Conservation (phyloP, 2,797 vertebrate genomes). For the Girardinus metallicus region DNA sequence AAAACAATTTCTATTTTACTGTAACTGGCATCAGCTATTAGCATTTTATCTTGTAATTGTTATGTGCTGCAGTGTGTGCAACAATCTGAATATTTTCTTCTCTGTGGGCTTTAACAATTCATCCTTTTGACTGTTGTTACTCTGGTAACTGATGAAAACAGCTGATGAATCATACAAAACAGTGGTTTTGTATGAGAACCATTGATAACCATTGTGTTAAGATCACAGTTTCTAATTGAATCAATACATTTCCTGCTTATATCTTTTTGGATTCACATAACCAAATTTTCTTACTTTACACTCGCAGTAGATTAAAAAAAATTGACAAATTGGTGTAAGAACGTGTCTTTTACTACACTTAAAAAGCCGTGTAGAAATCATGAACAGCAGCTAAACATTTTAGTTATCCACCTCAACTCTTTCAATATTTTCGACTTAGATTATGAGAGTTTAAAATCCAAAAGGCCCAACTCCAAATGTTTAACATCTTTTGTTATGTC, state of each 20-base stretch:
- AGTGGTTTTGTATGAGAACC: neutral
- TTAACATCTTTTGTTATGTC: neutral
- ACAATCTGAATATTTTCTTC: neutral
- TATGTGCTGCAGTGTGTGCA: neutral
- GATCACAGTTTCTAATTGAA: neutral
- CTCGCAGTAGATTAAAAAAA: neutral
- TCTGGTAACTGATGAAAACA: too few species aligned
- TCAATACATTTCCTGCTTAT: neutral
- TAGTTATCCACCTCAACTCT: neutral
- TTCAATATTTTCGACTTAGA: neutral
- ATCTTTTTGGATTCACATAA: neutral
- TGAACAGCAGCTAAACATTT: neutral
- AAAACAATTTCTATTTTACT: neutral
- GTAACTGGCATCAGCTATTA: neutral
- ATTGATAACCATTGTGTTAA: neutral
- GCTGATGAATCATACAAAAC: too few species aligned
- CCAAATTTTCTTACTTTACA: neutral
- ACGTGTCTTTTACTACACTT: neutral
- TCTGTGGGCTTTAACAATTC: neutral
- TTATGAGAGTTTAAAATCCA: neutral
- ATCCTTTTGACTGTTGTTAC: neutral
- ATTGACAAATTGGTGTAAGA: neutral
- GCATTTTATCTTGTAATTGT: neutral
- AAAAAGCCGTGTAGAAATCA: neutral
- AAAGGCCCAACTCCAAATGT: neutral